phyloP scores from a whole-genome alignment of 1,140 invertebrate species.

The Drosophila pachea region DNA sequence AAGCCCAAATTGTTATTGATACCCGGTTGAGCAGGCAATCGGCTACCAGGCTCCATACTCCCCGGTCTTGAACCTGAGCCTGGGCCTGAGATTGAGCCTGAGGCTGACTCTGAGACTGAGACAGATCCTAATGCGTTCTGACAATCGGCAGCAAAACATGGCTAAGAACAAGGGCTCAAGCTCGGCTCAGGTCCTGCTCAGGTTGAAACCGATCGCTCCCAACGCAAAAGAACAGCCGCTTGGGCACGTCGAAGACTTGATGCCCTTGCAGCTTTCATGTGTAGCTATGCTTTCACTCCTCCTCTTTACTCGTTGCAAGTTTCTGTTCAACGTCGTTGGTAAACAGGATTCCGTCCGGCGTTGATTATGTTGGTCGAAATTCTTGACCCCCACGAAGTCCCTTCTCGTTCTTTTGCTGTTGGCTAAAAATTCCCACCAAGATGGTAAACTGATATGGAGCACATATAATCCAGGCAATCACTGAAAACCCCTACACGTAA shows the following conservation, averaged over 20 bases:
- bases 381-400: conserved; percentile 69
- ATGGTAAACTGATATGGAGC: conserved; percentile 57
- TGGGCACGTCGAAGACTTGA: not conserved
- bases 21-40: not conserved
- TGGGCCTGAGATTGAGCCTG: conserved; percentile 17
- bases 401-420: conserved; percentile 13
- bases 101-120: conserved; percentile 16
- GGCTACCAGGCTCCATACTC: conserved; percentile 18
- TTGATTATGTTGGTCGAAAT: conserved; percentile 50
- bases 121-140: conserved; percentile 60
- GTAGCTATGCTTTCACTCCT: not conserved
- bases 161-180: conserved; percentile 24
- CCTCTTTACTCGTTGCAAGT: not conserved
- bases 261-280: not conserved
- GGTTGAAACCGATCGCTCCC: conserved; percentile 56
- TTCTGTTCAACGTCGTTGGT: not conserved
- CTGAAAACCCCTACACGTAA: conserved; percentile 72
- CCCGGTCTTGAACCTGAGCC: not conserved
- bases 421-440: conserved; percentile 64
- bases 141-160: conserved; percentile 69
- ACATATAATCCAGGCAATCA: conserved; percentile 40
- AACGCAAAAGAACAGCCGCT: not conserved
- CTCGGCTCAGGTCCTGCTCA: conserved; percentile 57
- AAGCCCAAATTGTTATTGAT: conserved; percentile 45
- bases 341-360: conserved; percentile 49